A percentile compares a stretch with the other conserved stretches of the same genome.
These are phyloP conservation scores for Myiozetetes cayanensis DNA, from an alignment of 2,113 vertebrate genomes.

Conservation along the genomic window DNA sequence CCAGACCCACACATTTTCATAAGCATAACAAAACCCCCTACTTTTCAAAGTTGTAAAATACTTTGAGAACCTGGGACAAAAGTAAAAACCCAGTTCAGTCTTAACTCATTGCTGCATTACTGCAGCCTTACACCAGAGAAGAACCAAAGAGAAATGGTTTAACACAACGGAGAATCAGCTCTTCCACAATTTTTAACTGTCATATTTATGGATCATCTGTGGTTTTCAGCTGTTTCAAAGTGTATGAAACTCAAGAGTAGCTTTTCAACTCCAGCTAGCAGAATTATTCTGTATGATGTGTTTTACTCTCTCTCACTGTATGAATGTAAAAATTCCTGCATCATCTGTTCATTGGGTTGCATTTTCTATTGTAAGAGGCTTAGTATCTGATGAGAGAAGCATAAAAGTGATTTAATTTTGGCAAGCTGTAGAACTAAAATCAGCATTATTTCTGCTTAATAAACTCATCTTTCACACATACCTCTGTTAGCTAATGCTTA, in stretches of 20 bases:
- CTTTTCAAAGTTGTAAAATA: neutral
- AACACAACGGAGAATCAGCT: slow-evolving; percentile 22
- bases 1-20: neutral
- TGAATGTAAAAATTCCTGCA: slow-evolving; percentile 44
- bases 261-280: slow-evolving; percentile 33
- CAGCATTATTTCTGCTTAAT: slow-evolving; percentile 69
- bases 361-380: slow-evolving; percentile 61
- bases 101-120: neutral
- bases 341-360: slow-evolving; percentile 48
- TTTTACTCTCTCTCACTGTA: slow-evolving; percentile 12
- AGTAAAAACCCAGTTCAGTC: neutral
- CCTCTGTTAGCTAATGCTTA: slow-evolving; percentile 59
- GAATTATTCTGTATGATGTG: slow-evolving; percentile 1
- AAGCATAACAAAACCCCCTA: neutral
- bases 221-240: slow-evolving; percentile 42
- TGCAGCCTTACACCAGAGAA: neutral
- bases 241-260: slow-evolving; percentile 18
- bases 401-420: slow-evolving; percentile 68
- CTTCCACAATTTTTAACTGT: slow-evolving; percentile 5
- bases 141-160: neutral
- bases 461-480: slow-evolving; percentile 64
- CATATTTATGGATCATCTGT: slow-evolving; percentile 38
- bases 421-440: slow-evolving; percentile 60
- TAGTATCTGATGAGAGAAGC: slow-evolving; percentile 63
- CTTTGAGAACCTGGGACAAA: neutral